A percentile compares a stretch with the other conserved stretches of the same genome.
Conservation (phyloP, 2,113 vertebrate genomes). For the Notothenia coriiceps region DNA sequence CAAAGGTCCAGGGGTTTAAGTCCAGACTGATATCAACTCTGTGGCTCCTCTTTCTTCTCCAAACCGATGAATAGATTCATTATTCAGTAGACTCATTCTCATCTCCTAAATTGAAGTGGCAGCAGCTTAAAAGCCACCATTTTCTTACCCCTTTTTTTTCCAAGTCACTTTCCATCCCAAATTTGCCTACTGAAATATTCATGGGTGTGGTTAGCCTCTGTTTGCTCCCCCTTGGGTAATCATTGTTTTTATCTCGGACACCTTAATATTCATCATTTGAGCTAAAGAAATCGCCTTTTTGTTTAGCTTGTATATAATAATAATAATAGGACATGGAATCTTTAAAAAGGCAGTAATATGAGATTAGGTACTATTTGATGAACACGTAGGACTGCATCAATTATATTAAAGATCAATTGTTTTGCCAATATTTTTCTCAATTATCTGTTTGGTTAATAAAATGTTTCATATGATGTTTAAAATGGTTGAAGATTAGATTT, state of each 20-base stretch:
- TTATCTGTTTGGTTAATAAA: background rate
- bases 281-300: background rate
- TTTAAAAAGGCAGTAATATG: no score
- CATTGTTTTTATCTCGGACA: constrained; percentile 29
- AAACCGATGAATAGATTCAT: constrained; percentile 83
- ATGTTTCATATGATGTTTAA: no score
- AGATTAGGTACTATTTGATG: no score
- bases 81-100: constrained; percentile 82
- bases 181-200: constrained; percentile 74
- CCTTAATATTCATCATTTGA: background rate
- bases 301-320: background rate
- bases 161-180: constrained; percentile 39
- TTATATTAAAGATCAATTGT: no score
- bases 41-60: constrained; percentile 79
- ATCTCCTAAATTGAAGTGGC: constrained; percentile 84
- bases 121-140: constrained; percentile 77
- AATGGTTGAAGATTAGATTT: background rate
- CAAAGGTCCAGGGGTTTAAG: constrained; percentile 82
- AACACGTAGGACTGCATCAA: no score
- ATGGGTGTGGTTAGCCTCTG: constrained; percentile 46
- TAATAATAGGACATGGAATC: no score
- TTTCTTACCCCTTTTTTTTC: constrained; percentile 7
- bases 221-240: constrained; percentile 5
- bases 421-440: background rate
- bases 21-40: constrained; percentile 84